Conservation (phyloP, 2,797 vertebrate species). For the Monodelphis domestica region DNA sequence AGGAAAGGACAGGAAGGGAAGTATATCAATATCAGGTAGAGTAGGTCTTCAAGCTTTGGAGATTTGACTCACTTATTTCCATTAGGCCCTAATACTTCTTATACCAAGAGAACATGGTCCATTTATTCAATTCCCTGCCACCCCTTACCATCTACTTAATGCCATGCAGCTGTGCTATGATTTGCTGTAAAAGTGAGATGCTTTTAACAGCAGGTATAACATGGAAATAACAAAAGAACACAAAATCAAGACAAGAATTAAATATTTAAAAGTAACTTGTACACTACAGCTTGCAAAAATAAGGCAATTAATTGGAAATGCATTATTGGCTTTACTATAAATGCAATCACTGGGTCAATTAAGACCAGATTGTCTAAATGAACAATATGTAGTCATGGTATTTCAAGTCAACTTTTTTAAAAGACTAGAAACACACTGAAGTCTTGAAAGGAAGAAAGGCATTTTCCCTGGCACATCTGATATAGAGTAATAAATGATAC, state of each 20-base stretch:
- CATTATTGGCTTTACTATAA: not conserved
- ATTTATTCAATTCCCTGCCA: not conserved
- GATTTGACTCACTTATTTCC: not conserved
- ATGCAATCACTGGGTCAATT: not conserved
- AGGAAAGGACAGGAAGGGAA: too few species aligned
- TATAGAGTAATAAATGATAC: not conserved
- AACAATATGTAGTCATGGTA: not conserved
- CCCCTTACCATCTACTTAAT: not conserved
- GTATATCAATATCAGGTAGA: not conserved
- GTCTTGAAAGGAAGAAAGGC: not conserved
- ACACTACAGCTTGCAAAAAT: not conserved
- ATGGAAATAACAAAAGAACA: not conserved
- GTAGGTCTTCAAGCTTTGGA: not conserved
- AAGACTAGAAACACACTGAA: not conserved
- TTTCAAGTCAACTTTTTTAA: not conserved
- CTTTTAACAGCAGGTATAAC: not conserved
- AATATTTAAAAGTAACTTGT: not conserved
- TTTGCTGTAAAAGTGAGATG: not conserved
- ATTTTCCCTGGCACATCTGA: not conserved
- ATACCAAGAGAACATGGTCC: not conserved
- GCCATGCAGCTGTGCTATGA: not conserved
- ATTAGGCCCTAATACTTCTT: not conserved
- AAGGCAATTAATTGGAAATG: not conserved
- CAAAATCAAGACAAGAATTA: not conserved
- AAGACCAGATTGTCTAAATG: not conserved